These are phyloP conservation scores for Macrosiphum euphorbiae DNA, from an alignment of 2,888 invertebrate species.

Conservation along the genomic window DNA sequence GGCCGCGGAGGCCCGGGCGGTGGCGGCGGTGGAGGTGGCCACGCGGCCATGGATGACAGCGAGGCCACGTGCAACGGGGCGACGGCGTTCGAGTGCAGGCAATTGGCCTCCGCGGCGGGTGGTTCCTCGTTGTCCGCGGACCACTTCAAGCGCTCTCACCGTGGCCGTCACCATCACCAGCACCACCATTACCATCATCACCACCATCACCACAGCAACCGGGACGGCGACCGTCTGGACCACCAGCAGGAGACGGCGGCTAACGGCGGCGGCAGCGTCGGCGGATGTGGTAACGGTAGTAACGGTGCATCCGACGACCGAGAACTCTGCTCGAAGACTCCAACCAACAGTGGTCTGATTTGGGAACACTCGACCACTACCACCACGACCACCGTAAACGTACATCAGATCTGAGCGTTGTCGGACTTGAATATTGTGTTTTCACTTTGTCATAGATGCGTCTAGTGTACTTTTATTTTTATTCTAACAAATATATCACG, in stretches of 20 bases:
- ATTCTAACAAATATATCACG: not conserved
- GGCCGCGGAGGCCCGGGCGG: slow-evolving; percentile 78
- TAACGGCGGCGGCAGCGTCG: too few species aligned
- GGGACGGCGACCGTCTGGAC: not conserved
- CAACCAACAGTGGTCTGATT: slow-evolving; percentile 4
- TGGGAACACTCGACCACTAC: slow-evolving; percentile 54
- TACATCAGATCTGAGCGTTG: not conserved
- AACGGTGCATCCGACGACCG: not conserved
- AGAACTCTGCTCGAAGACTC: not conserved
- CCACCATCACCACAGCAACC: not conserved
- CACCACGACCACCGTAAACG: slow-evolving; percentile 14
- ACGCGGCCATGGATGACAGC: slow-evolving; percentile 77
- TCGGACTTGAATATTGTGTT: not conserved
- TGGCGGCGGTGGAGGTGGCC: not conserved
- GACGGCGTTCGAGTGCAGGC: slow-evolving; percentile 34
- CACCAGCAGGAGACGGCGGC: not conserved
- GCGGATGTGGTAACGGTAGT: too few species aligned
- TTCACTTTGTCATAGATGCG: not conserved
- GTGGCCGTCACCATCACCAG: not conserved
- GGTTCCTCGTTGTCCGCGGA: not conserved
- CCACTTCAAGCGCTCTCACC: not conserved
- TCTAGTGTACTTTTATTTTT: not conserved
- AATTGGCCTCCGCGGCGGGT: not conserved
- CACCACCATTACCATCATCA: not conserved
- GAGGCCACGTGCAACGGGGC: slow-evolving; percentile 83